A percentile compares a stretch with the other conserved stretches of the same genome.
Evolutionary conservation across 1,140 invertebrate genomes (phyloP).

Genomic region (Diorhabda elongata): DNA sequence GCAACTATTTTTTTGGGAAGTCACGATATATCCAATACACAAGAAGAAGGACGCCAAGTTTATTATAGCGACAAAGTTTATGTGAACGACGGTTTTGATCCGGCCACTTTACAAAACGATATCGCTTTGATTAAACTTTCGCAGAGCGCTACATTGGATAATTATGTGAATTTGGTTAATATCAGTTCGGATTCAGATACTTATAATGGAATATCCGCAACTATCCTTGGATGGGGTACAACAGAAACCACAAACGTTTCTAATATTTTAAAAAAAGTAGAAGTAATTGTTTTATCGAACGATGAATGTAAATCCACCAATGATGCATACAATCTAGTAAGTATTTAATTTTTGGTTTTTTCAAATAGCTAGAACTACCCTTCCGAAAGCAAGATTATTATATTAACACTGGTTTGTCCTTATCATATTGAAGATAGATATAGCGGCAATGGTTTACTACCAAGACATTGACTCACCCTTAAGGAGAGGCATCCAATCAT

Average conservation of each 20-base stretch:
- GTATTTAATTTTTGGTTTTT: too few species aligned
- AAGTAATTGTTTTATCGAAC: neutral
- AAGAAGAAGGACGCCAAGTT: constrained; percentile 10
- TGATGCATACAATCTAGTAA: too few species aligned
- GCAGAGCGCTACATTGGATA: constrained; percentile 12
- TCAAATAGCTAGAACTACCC: too few species aligned
- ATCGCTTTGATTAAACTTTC: constrained; percentile 22
- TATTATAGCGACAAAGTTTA: constrained; percentile 5
- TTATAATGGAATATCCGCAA: constrained; percentile 16
- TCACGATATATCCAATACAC: constrained; percentile 15
- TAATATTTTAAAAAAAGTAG: constrained; percentile 9
- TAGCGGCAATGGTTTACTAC: too few species aligned
- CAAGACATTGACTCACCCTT: too few species aligned
- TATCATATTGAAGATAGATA: too few species aligned
- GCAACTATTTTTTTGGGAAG: constrained; percentile 26
- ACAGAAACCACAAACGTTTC: constrained; percentile 12
- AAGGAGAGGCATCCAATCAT: too few species aligned
- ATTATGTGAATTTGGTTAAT: constrained; percentile 16
- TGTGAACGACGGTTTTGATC: constrained; percentile 19
- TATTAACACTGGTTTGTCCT: too few species aligned
- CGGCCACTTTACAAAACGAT: constrained; percentile 12
- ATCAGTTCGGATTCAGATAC: constrained; percentile 15
- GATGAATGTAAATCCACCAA: neutral
- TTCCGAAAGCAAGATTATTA: too few species aligned
- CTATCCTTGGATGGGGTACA: constrained; percentile 25